Percentiles rank a stretch among this genome's conserved stretches.
These are phyloP conservation scores for Hedya salicella DNA, from an alignment of 2,888 invertebrate genomes.

Conservation along the genomic window DNA sequence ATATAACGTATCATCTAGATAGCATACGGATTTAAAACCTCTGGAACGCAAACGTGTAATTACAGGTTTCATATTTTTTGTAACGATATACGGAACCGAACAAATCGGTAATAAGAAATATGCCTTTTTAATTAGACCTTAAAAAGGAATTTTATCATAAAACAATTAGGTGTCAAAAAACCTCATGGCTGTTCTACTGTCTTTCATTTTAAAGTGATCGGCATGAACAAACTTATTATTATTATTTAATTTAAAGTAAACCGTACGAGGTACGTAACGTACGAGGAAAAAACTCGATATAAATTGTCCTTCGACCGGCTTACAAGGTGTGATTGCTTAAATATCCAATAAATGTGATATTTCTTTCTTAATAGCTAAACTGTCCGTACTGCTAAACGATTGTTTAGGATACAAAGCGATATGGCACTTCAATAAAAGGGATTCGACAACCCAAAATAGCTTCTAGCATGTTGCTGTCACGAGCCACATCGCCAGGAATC, in stretches of 20 bases:
- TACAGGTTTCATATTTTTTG: conserved; percentile 29
- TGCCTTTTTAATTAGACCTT: conserved; percentile 25
- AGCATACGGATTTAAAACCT: neutral
- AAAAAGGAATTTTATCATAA: conserved; percentile 25
- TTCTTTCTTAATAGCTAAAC: too few relatives aligned
- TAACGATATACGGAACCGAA: conserved; percentile 33
- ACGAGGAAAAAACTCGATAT: conserved; percentile 38
- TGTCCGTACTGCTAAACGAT: too few relatives aligned
- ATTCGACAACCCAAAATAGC: conserved; percentile 6
- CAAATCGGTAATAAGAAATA: conserved; percentile 11
- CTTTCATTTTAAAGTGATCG: conserved; percentile 38
- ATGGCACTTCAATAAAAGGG: conserved; percentile 1
- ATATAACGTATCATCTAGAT: conserved; percentile 10
- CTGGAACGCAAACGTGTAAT: neutral
- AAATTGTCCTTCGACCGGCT: conserved; percentile 19
- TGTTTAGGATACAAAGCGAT: conserved; percentile 4
- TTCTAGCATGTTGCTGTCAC: neutral
- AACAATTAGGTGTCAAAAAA: conserved; percentile 7
- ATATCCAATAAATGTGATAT: conserved; percentile 36
- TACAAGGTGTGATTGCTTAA: conserved; percentile 29
- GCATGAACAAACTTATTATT: conserved; percentile 19
- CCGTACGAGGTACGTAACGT: conserved; percentile 20
- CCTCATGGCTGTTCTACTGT: conserved; percentile 19
- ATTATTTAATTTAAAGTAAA: conserved; percentile 43
- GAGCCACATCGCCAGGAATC: conserved; percentile 3